Percentiles rank a stretch among this genome's conserved stretches.
phyloP scores from a whole-genome alignment of 2,888 invertebrate species.

The Apodemia hepburni region DNA sequence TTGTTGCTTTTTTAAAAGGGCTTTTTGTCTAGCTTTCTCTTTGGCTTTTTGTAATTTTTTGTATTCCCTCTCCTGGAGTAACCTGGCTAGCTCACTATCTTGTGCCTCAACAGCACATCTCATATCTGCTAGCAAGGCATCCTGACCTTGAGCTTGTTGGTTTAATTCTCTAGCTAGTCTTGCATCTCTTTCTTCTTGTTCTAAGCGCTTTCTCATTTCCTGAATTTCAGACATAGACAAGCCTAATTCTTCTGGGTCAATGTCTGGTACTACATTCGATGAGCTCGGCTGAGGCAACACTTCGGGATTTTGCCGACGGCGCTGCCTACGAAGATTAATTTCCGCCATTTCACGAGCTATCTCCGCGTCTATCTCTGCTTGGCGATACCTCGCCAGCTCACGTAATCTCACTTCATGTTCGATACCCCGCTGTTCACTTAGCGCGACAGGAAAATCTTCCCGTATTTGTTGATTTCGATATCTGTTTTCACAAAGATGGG shows the following conservation, averaged over 20 bases:
- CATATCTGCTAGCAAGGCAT: constrained; percentile 65
- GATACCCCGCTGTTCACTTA: constrained; percentile 63
- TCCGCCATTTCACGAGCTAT: constrained; percentile 72
- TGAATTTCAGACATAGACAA: constrained; percentile 60
- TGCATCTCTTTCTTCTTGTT: constrained; percentile 70
- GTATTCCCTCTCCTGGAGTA: constrained; percentile 69
- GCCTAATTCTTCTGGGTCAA: constrained; percentile 60
- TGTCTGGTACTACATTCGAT: constrained; percentile 40
- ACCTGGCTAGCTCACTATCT: constrained; percentile 63
- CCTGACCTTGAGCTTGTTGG: constrained; percentile 57
- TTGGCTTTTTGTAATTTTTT: constrained; percentile 71
- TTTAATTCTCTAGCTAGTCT: constrained; percentile 62
- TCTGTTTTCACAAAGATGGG: constrained; percentile 70
- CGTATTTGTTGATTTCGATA: constrained; percentile 72
- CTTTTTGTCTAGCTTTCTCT: constrained; percentile 69
- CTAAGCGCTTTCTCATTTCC: constrained; percentile 59
- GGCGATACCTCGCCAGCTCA: constrained; percentile 58
- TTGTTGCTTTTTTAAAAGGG: constrained; percentile 68
- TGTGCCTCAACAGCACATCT: constrained; percentile 73
- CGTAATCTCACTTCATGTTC: constrained; percentile 60
- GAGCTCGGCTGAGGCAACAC: constrained; percentile 57
- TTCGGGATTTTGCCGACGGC: constrained; percentile 50
- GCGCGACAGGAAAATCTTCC: constrained; percentile 71
- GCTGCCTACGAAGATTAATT: constrained; percentile 64
- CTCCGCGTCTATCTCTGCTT: constrained; percentile 71